These are phyloP conservation scores for Hetaerina americana DNA, from an alignment of 1,140 invertebrate genomes.

Conservation along the genomic window DNA sequence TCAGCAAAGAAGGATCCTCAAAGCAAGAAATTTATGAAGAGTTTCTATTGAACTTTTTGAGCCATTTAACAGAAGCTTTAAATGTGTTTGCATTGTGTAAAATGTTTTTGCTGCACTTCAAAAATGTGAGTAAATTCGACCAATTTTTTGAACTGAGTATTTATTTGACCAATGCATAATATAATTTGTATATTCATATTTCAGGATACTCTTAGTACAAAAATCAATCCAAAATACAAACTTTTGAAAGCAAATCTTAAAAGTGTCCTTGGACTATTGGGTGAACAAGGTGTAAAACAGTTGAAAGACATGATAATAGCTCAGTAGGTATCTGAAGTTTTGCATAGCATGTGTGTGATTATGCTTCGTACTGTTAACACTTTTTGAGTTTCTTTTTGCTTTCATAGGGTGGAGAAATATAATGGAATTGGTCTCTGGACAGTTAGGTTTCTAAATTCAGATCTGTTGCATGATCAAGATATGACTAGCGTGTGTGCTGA, in stretches of 20 bases:
- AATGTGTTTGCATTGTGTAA: neutral
- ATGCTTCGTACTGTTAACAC: too few relatives aligned
- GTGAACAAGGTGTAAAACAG: too few relatives aligned
- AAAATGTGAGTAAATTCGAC: neutral
- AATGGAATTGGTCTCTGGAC: neutral
- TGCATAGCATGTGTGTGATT: too few relatives aligned
- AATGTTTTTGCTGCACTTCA: neutral
- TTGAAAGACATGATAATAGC: too few relatives aligned
- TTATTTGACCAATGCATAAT: neutral
- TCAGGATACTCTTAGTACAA: neutral
- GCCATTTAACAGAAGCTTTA: neutral
- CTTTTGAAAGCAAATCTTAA: neutral
- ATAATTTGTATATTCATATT: neutral
- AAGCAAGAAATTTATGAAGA: neutral
- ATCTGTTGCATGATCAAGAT: neutral
- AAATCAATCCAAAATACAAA: neutral
- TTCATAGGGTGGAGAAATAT: neutral
- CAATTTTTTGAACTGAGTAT: neutral
- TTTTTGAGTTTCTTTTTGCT: neutral
- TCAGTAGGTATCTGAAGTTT: too few relatives aligned
- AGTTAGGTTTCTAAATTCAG: neutral
- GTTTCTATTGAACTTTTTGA: neutral
- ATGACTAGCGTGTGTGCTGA: neutral
- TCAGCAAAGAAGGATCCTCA: neutral
- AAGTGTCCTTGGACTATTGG: too few relatives aligned